These are phyloP conservation scores for Littorina saxatilis DNA, from an alignment of 1,140 invertebrate species.

Conservation along the genomic window DNA sequence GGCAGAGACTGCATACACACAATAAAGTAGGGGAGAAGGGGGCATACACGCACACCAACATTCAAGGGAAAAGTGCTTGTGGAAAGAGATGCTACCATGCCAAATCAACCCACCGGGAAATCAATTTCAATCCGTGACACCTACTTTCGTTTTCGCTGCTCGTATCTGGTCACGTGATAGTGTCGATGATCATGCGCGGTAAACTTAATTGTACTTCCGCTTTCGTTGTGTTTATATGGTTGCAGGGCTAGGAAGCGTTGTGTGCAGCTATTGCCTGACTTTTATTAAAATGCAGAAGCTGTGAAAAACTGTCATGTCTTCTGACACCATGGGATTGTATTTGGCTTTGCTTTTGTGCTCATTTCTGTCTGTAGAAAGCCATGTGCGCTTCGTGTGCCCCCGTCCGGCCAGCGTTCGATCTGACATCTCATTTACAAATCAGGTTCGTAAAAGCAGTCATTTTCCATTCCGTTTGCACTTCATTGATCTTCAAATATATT, in stretches of 20 bases:
- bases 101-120: no score
- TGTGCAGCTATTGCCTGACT: no score
- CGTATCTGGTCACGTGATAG: neutral
- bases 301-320: neutral
- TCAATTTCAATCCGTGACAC: no score
- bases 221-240: slow-evolving; percentile 21
- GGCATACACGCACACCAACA: no score
- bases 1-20: no score
- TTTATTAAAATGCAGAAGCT: neutral
- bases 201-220: slow-evolving; percentile 39
- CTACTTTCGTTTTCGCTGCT: neutral
- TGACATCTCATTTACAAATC: slow-evolving; percentile 34
- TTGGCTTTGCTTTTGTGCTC: neutral
- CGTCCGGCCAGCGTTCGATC: slow-evolving; percentile 41
- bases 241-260: no score
- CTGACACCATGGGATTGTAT: neutral
- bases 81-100: no score
- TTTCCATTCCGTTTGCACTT: slow-evolving; percentile 24
- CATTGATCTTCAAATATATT: no score
- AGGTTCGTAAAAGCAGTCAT: no score
- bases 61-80: no score
- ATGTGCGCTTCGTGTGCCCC: slow-evolving; percentile 53
- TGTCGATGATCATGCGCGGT: slow-evolving; percentile 29
- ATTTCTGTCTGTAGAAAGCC: slow-evolving; percentile 6
- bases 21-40: no score